Evolutionary conservation across 92 coral and sea anemone species (phyloP), one percentile per base, ranked within the genome.

Genomic region (Siderastrea radians): DNA sequence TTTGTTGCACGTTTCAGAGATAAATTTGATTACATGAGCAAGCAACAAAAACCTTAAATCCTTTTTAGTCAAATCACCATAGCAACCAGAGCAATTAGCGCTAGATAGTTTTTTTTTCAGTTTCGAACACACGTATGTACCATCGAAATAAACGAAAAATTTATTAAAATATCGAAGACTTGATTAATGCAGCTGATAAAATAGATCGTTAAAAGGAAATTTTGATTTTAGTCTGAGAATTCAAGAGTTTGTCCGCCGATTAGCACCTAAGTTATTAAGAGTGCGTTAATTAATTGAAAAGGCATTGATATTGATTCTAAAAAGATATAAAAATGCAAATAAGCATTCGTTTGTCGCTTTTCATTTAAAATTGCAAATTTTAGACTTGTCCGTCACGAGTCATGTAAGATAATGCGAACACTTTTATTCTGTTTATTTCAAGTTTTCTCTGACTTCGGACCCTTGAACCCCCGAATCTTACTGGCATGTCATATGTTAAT

Each of bases 21-120:
- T 44, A 17, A 15, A 78, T 10, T 51, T 26, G 55, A 68, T 67
- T 43, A 81, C 11, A 14, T 26, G 15, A 52, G 44, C 43, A 80
- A 80, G 15, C 64, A 51, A 68, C 85, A 67, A 81, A 65, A 14
- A 6, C 51, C 26, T 47, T 51, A 45, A 81, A 81, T 81, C 85
- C 66, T 45, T 51, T 54, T 53, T 16, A 63, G 26, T 81, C 13
- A 51, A 7, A 45, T 81, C 45, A 81, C 85, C 75, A 67, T 81
- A 68, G 65, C 52, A 51, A 81, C 85, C 64, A 81, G 5, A 38
- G 12, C 60, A 50, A 66, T 80, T 49, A 80, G 7, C 7, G n/a
- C 2, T 10, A 64, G 61, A 55, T 55, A 7, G 12, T 2, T 7
- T 10, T 7, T 55, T 26, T 7, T 17, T 9, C 5, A 13, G 69